Conservation (phyloP, 2,797 vertebrate genomes). For the Hyperoplus lanceolatus region DNA sequence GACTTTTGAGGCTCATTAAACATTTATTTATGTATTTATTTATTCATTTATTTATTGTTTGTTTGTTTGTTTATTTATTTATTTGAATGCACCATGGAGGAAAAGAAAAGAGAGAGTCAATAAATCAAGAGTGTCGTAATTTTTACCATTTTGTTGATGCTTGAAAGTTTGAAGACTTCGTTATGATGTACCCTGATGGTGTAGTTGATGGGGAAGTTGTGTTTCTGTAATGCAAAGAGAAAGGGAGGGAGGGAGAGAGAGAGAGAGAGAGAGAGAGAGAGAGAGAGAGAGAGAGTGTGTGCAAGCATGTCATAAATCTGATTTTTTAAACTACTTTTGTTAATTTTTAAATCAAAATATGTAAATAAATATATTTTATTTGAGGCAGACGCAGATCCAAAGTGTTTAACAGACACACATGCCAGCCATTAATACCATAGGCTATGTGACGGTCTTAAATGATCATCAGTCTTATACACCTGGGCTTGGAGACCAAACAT, state of each 20-base stretch:
- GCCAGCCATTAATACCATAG: too few species aligned
- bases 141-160: conserved; percentile 84
- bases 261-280: neutral
- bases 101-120: too few species aligned
- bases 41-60: too few species aligned
- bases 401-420: neutral
- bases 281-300: neutral
- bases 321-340: too few species aligned
- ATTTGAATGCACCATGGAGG: too few species aligned
- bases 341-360: too few species aligned
- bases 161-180: conserved; percentile 84
- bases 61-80: too few species aligned
- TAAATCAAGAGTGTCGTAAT: neutral
- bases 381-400: neutral
- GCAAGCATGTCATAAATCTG: neutral
- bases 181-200: conserved; percentile 81
- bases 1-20: too few species aligned
- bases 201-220: conserved; percentile 87
- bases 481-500: neutral
- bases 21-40: too few species aligned
- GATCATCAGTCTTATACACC: neutral
- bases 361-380: too few species aligned
- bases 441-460: too few species aligned
- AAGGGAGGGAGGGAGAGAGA: neutral
- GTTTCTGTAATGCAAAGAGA: conserved; percentile 76